Conservation (phyloP, 2,888 invertebrate species). For the Linnaemya vulpina region DNA sequence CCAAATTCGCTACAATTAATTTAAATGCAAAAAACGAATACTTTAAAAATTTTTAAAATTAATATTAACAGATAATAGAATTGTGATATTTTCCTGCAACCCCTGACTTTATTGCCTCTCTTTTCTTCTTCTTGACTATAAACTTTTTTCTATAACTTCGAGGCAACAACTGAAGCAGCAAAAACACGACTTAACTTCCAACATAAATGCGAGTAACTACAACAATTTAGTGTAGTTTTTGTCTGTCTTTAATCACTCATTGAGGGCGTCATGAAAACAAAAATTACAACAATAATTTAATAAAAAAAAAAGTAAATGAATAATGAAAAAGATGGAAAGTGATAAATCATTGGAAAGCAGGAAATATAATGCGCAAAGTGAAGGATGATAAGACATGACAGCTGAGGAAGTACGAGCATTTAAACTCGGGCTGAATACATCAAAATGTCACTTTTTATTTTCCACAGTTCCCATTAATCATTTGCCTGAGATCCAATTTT, state of each 20-base stretch:
- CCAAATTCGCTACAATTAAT: no score
- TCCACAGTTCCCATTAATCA: background rate
- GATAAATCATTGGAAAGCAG: background rate
- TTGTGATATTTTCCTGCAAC: no score
- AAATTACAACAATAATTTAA: background rate
- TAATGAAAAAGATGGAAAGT: background rate
- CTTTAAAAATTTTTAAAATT: background rate
- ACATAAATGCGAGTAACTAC: background rate
- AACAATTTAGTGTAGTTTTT: background rate
- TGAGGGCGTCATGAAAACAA: background rate
- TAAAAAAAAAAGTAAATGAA: background rate
- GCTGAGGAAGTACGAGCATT: background rate
- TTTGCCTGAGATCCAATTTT: background rate
- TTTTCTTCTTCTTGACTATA: background rate
- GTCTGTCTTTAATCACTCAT: background rate
- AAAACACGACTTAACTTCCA: background rate
- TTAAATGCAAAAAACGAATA: background rate
- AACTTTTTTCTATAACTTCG: background rate
- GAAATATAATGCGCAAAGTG: constrained; percentile 3
- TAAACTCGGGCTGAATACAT: background rate
- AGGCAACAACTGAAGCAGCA: background rate
- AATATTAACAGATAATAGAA: no score
- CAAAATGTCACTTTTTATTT: background rate
- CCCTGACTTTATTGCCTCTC: background rate
- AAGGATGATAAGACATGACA: background rate